phyloP scores from a whole-genome alignment of 1,140 invertebrate genomes.

The Uloborus diversus region DNA sequence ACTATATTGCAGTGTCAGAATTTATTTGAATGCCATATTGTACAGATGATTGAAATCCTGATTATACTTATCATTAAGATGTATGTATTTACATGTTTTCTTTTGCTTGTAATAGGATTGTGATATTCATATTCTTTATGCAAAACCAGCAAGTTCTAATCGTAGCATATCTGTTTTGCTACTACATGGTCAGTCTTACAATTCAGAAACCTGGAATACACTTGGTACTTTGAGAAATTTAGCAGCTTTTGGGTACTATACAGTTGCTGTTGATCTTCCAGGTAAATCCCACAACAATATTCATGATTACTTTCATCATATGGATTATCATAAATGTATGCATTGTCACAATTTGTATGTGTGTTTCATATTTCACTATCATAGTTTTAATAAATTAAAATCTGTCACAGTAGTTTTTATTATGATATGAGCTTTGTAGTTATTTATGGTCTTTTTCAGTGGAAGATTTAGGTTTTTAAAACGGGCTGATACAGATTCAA shows the following conservation, averaged over 20 bases:
- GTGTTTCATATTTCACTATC: not conserved
- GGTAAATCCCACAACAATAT: conserved; percentile 59
- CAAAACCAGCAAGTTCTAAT: not conserved
- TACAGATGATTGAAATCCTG: no score
- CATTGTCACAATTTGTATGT: not conserved
- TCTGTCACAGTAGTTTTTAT: not conserved
- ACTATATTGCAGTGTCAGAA: no score
- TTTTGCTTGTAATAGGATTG: conserved; percentile 4
- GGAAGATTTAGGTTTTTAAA: no score
- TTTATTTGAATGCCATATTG: no score
- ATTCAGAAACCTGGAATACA: conserved; percentile 65
- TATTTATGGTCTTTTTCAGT: no score
- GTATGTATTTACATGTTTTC: not conserved
- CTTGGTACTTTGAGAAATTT: conserved; percentile 64
- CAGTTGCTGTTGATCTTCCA: conserved; percentile 67
- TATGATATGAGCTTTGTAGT: no score
- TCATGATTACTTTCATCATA: not conserved
- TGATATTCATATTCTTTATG: conserved; percentile 30
- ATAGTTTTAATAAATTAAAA: not conserved
- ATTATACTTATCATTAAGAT: not conserved
- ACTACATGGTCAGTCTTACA: conserved; percentile 66
- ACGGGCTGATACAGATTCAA: no score
- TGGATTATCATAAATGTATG: not conserved
- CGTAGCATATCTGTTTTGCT: conserved; percentile 62
- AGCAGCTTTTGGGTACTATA: conserved; percentile 64